Conservation (phyloP, 2,113 vertebrate species). For the Centropus unirufus region DNA sequence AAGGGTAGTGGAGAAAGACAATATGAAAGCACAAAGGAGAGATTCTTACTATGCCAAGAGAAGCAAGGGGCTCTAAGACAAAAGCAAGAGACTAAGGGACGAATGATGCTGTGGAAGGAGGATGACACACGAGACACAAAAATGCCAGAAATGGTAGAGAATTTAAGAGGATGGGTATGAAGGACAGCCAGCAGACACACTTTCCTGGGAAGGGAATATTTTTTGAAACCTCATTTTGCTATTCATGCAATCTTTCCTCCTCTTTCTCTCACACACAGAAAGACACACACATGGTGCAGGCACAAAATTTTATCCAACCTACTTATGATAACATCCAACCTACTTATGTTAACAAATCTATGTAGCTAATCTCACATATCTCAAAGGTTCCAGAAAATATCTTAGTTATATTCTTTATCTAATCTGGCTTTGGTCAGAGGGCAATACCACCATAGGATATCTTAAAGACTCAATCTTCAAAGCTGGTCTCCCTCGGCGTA, state of each 20-base stretch:
- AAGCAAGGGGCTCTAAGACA: neutral
- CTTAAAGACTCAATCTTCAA: neutral
- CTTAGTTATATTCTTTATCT: neutral
- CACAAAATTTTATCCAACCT: neutral
- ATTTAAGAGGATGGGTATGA: neutral
- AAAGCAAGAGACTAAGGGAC: neutral
- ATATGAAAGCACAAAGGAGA: neutral
- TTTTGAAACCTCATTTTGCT: neutral
- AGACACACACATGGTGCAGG: neutral
- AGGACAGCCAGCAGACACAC: neutral
- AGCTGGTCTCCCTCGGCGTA: neutral
- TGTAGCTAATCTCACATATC: neutral
- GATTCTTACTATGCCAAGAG: neutral
- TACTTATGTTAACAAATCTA: neutral
- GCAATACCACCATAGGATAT: neutral
- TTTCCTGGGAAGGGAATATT: neutral
- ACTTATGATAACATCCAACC: neutral
- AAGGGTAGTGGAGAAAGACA: neutral
- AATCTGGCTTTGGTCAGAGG: neutral
- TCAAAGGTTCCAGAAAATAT: neutral
- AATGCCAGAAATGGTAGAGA: neutral
- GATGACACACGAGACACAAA: neutral
- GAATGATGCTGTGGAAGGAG: neutral
- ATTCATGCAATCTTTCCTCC: neutral
- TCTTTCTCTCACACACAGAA: neutral